Evolutionary conservation across 2,888 invertebrate species (phyloP), one percentile per base, ranked within the genome.

Genomic region (Drosophila formosana): DNA sequence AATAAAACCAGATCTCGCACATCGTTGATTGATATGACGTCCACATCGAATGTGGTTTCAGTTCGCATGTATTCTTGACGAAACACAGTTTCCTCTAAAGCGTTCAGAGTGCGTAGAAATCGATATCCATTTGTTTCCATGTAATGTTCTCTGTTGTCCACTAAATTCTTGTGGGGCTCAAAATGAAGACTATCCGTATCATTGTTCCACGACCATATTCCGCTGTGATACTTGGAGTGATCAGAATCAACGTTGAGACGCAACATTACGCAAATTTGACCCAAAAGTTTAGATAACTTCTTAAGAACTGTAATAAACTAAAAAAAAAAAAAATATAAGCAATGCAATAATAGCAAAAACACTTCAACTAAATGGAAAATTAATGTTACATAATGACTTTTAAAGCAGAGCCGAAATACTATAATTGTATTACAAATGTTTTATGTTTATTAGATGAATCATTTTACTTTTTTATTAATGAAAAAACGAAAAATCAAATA

Each of bases 1-100:
- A 89, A 92, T 4, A 92, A 65, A 3, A 90, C 90, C 30, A 92
- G 45, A 71, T 92, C 88, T 25, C 91, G 91, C 4, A 92, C 82
- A 68, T 92, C 92, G 47, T 90, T 88, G 9, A 92, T 74, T 3
- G 89, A 79, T 41, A 92, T 80, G 0, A 89, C 81, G 47, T 91
- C 90, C 4, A 71, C 68, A 70, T 92, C 92, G 32, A 78, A 80
- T 3, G 83, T 76, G 2, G 43, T 60, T 0, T 75, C 65, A 3
- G 82, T 34, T 2, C 90, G 80, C 9, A 82, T 60, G 66, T 88
- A 92, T 3, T 90, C 89, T 60, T 90, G 86, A 0, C 87, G 82
- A 57, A 89, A 92, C 32, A 91, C 89, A 4, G 89, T 64, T 58
- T 92, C 92, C 61, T 92, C 92, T 18, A 90, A 65, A 53, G 91